Evolutionary conservation across 2,113 vertebrate genomes (phyloP), one percentile per base, ranked within the genome.

Genomic region (Eretmochelys imbricata): DNA sequence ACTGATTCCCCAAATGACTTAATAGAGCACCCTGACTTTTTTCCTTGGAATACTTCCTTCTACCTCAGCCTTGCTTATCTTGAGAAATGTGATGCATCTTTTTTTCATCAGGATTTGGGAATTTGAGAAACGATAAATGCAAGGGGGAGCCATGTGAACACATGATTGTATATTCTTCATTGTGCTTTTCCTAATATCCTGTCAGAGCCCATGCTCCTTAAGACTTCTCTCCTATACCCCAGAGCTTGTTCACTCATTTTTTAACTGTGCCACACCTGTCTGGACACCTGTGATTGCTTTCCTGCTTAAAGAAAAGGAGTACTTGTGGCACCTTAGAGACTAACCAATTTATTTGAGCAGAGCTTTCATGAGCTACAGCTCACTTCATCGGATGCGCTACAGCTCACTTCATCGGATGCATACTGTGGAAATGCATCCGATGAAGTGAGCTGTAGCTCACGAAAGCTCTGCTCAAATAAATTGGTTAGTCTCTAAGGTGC

Each of bases 71-170:
- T 25, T 24, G 55, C 24, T 69, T 65, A 10, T 53, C 82, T 83
- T 72, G 13, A 84, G 46, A 89, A 69, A 72, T 51, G 38, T 87
- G 89, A 51, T 93, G 86, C 69, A 84, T 79, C 35, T 69, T 12
- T 95, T 87, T 87, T 14, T 27, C 89, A 59, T 54, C 82, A 86
- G 80, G 83, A 65, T 76, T 8, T 50, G 72, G 9, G 35, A 31
- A 22, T 88, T 59, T 84, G n/a, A 94, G 82, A 93, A 97, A 82
- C 11, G 38, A 51, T 84, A 94, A 89, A 80, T 48, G 59, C 38
- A 78, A 97, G 93, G 91, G 93, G 22, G 62, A 90, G 20, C 62
- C 91, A 35, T 93, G 80, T 49, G 87, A 90, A 49, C 89, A 79
- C 35, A 20, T 13, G 46, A 50, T 91, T 88, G 50, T 88, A 12